A percentile compares a stretch with the other conserved stretches of the same genome.
phyloP scores from a whole-genome alignment of 2,797 vertebrate species.

The Natrix natrix region DNA sequence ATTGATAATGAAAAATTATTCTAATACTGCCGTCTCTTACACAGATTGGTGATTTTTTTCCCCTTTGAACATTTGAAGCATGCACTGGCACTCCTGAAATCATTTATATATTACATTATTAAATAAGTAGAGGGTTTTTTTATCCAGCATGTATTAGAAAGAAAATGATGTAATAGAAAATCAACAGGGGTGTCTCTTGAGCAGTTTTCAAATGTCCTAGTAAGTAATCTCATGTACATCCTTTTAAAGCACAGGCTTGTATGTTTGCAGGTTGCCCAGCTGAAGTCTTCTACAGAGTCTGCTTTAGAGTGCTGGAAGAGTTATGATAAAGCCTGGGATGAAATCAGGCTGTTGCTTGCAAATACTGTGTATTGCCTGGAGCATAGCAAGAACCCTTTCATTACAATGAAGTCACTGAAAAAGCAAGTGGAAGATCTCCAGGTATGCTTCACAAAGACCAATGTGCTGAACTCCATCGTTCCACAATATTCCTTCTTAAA shows the following conservation, averaged over 20 bases:
- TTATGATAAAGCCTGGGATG: slow-evolving; percentile 65
- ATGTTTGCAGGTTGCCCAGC: slow-evolving; percentile 63
- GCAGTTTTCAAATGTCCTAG: background rate
- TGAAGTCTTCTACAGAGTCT: slow-evolving; percentile 64
- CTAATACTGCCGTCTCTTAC: background rate
- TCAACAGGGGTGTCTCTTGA: background rate
- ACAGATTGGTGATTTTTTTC: background rate
- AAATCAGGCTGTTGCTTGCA: slow-evolving; percentile 60
- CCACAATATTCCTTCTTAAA: background rate
- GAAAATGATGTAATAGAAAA: slow-evolving; percentile 16
- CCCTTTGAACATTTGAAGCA: slow-evolving; percentile 11
- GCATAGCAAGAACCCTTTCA: slow-evolving; percentile 57
- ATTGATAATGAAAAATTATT: slow-evolving; percentile 29
- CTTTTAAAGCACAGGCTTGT: slow-evolving; percentile 16
- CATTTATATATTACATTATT: slow-evolving; percentile 13
- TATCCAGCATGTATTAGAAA: background rate
- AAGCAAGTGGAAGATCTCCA: slow-evolving; percentile 73
- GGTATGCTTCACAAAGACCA: slow-evolving; percentile 68
- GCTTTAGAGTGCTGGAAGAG: slow-evolving; percentile 73
- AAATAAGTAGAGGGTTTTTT: slow-evolving; percentile 8
- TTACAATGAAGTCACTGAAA: slow-evolving; percentile 71
- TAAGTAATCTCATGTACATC: slow-evolving; percentile 9
- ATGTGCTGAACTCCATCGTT: background rate
- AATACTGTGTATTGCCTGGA: slow-evolving; percentile 68
- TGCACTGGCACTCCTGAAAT: background rate